A percentile compares a stretch with the other conserved stretches of the same genome.
These are phyloP conservation scores for Pteropus rufus DNA, from an alignment of 2,797 vertebrate species.

Conservation along the genomic window DNA sequence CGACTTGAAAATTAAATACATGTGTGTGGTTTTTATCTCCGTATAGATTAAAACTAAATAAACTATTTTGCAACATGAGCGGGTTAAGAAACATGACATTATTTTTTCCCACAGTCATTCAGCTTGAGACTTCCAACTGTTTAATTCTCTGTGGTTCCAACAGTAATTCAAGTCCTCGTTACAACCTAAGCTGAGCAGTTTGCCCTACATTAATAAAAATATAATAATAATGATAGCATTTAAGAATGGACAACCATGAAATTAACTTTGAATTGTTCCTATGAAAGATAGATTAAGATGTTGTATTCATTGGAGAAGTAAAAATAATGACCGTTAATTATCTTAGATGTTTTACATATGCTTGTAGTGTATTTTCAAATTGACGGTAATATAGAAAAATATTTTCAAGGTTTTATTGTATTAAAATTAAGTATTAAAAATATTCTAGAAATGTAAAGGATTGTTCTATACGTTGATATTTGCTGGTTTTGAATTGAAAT, in stretches of 20 bases:
- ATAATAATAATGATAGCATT: constrained; percentile 67
- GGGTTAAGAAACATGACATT: neutral
- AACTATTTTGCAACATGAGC: neutral
- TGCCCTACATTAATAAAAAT: constrained; percentile 72
- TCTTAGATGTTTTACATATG: neutral
- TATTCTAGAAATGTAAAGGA: neutral
- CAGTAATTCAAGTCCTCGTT: constrained; percentile 63
- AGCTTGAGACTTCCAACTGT: constrained; percentile 60
- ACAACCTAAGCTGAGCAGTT: constrained; percentile 38
- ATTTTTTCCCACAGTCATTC: constrained; percentile 65
- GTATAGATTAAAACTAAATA: neutral
- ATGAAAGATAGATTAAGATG: neutral
- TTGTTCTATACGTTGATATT: neutral
- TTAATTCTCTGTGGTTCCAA: constrained; percentile 57
- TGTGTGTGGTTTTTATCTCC: constrained; percentile 10
- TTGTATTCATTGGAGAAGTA: neutral
- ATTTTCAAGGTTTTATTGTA: neutral
- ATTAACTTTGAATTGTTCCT: constrained; percentile 54
- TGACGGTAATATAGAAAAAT: neutral
- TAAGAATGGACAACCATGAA: constrained; percentile 55
- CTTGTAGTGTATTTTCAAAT: neutral
- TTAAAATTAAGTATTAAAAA: neutral
- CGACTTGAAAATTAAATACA: constrained; percentile 30
- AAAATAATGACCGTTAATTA: constrained; percentile 47
- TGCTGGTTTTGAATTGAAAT: neutral